Evolutionary conservation across 1,140 invertebrate genomes (phyloP).

Genomic region (Caenorhabditis elegans): DNA sequence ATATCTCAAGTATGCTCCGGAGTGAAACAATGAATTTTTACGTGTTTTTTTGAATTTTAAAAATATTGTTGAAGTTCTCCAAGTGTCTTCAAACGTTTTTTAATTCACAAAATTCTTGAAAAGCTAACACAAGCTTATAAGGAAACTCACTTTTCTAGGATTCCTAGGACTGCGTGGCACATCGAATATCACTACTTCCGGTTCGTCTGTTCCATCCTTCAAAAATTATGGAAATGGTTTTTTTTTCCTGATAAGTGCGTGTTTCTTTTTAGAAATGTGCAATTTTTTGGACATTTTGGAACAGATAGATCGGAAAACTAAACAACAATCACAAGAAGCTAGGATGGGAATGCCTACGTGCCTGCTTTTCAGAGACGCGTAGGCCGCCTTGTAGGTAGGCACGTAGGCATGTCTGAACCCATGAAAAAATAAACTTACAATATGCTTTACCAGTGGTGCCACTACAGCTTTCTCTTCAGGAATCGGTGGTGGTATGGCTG

Average conservation of each 20-base stretch:
- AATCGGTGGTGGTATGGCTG: not conserved
- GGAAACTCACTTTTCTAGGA: not conserved
- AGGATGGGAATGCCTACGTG: too few relatives aligned
- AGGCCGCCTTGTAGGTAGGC: too few relatives aligned
- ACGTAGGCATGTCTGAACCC: too few relatives aligned
- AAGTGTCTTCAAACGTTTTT: too few relatives aligned
- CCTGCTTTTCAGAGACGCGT: too few relatives aligned
- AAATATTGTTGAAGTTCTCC: too few relatives aligned
- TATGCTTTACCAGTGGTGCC: constrained; percentile 20
- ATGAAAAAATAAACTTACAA: constrained; percentile 14
- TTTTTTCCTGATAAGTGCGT: not conserved
- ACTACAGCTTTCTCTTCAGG: not conserved
- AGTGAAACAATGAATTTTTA: too few relatives aligned
- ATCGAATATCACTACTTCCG: constrained; percentile 26
- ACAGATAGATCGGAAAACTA: constrained; percentile 9
- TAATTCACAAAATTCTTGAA: too few relatives aligned
- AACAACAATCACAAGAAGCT: not conserved
- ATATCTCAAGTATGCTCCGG: too few relatives aligned
- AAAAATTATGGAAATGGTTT: not conserved
- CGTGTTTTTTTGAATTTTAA: too few relatives aligned
- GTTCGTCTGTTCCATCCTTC: constrained; percentile 28
- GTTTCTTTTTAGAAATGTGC: not conserved
- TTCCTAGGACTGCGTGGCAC: constrained; percentile 13
- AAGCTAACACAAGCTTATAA: too few relatives aligned
- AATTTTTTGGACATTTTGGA: not conserved